These are phyloP conservation scores for Hyperoplus lanceolatus DNA, from an alignment of 2,797 vertebrate species.

Conservation along the genomic window DNA sequence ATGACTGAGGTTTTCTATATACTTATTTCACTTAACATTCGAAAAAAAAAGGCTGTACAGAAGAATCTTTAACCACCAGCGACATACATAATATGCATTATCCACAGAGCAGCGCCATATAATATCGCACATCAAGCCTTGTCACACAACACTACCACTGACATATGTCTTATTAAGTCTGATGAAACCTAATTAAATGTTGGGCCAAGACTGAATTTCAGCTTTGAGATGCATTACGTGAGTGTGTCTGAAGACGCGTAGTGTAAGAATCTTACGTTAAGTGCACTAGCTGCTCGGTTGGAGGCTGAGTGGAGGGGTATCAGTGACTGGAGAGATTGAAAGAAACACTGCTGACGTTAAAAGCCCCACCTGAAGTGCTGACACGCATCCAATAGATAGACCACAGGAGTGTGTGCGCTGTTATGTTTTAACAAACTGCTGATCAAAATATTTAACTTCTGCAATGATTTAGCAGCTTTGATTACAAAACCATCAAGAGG, in stretches of 20 bases:
- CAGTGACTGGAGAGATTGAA: slow-evolving; percentile 70
- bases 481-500: slow-evolving; percentile 39
- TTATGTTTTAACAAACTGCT: slow-evolving; percentile 55
- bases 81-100: slow-evolving; percentile 73
- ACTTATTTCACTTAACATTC: slow-evolving; percentile 41
- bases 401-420: slow-evolving; percentile 26
- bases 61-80: slow-evolving; percentile 60
- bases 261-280: slow-evolving; percentile 72
- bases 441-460: slow-evolving; percentile 60
- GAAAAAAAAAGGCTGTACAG: slow-evolving; percentile 43
- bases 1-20: slow-evolving; percentile 46
- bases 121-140: slow-evolving; percentile 79
- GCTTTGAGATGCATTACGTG: slow-evolving; percentile 78
- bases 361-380: slow-evolving; percentile 64
- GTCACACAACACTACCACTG: slow-evolving; percentile 81
- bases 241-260: slow-evolving; percentile 62
- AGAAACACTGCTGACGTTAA: slow-evolving; percentile 59
- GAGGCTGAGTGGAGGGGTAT: slow-evolving; percentile 76
- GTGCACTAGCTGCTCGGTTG: slow-evolving; percentile 70
- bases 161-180: slow-evolving; percentile 83
- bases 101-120: slow-evolving; percentile 71
- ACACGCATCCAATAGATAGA: slow-evolving; percentile 59
- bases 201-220: slow-evolving; percentile 76
- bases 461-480: slow-evolving; percentile 38
- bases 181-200: slow-evolving; percentile 82